Evolutionary conservation across 2,888 invertebrate genomes (phyloP), one percentile per base, ranked within the genome.

Genomic region (Lochmaea capreae): DNA sequence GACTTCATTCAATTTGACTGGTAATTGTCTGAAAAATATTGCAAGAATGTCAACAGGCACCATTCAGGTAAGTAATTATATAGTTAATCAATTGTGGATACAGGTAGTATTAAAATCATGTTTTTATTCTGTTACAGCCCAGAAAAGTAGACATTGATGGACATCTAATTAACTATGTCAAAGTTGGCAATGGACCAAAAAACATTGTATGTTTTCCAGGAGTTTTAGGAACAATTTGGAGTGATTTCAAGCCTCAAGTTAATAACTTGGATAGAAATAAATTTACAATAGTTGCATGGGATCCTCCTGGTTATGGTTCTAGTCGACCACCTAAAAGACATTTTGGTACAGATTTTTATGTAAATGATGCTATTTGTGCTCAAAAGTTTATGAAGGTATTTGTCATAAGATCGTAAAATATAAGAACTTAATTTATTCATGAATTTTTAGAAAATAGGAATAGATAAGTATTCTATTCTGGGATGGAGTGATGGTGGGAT

Each of bases 401-500:
- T n/a, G 16, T 16, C 11, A 5, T 14, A 1, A 16, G 2, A 12
- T 1, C 10, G 12, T 12, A 46, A 3, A 14, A 46, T 46, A 46
- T 46, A 12, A 46, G 3, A 46, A 12, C 12, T 46, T 46, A 0
- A 46, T 46, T 46, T 6, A 65, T 10, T 52, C 33, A 26, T 65
- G 4, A 65, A 68, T 73, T 84, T 84, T 9, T 80, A 93, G 90
- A 87, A 88, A 61, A 84, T 97, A 10, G 90, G 92, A 2, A 89
- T 93, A 58, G 83, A 89, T 0, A 91, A 91, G 79, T 95, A 92
- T 86, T 95, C 95, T 0, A 81, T 96, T 11, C 83, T 97, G 72
- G 97, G 97, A 1, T 97, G 97, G 95, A 95, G 95, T 87, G 96
- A 96, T 87, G 97, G 97, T 39, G 97, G 95, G 2, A 93, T 92